Conservation (phyloP, 2,888 invertebrate species). For the Lepas anatifera region DNA sequence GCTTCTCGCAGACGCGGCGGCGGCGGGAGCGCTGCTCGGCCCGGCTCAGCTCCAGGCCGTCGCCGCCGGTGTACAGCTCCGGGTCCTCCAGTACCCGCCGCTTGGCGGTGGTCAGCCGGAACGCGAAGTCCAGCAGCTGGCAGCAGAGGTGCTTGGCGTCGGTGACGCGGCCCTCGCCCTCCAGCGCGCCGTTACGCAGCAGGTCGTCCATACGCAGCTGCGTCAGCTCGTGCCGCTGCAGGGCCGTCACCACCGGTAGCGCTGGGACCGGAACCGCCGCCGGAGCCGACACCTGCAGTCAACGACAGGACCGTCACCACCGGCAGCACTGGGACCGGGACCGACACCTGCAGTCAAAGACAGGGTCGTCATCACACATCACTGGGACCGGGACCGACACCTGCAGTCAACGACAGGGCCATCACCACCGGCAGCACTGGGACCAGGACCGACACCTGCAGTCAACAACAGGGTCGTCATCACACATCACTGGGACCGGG, state of each 20-base stretch:
- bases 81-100: slow-evolving; percentile 67
- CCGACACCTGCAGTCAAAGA: too few species aligned
- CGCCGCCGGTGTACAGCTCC: slow-evolving; percentile 46
- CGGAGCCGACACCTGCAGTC: not conserved
- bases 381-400: slow-evolving; percentile 16
- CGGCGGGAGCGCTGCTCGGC: slow-evolving; percentile 54
- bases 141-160: slow-evolving; percentile 46
- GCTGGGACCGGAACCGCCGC: slow-evolving; percentile 17
- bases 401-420: slow-evolving; percentile 33
- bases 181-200: slow-evolving; percentile 48
- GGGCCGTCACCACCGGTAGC: slow-evolving; percentile 55
- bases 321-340: slow-evolving; percentile 37
- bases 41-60: slow-evolving; percentile 40
- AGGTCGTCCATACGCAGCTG: slow-evolving; percentile 62
- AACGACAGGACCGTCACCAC: slow-evolving; percentile 46
- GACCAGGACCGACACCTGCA: slow-evolving; percentile 16
- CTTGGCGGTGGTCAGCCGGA: slow-evolving; percentile 65
- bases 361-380: slow-evolving; percentile 54
- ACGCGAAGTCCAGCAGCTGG: slow-evolving; percentile 61
- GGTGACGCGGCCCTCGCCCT: slow-evolving; percentile 37
- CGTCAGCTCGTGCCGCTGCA: slow-evolving; percentile 60
- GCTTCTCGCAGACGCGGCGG: slow-evolving; percentile 56
- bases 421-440: slow-evolving; percentile 48
- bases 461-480: slow-evolving; percentile 59
- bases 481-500: slow-evolving; percentile 36